Base-by-base conservation (phyloP, 2,888 invertebrate genomes). In the Anoncus sp. region DNA sequence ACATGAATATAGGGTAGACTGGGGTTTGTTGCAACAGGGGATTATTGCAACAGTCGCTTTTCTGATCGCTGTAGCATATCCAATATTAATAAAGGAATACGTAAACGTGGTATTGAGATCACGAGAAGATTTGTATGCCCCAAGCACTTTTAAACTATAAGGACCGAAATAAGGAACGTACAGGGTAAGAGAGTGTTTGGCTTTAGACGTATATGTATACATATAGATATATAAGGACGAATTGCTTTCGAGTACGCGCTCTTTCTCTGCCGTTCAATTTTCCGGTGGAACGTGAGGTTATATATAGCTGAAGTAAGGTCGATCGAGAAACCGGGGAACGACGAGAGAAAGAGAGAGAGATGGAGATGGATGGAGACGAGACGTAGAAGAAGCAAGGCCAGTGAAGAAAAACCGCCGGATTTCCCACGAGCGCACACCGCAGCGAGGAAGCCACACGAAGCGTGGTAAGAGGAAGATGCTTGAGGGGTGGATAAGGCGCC, bases 231-330 rank as follows among this genome's bases (percentile, higher is more conserved):
- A 27, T 55, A 27, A 51, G 62, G 63, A 40, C 66, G 47, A 51
- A 63, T 24, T 24, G 20, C 49, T 45, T n/a, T 24, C 22, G 45
- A 22, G 16, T 31, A 47, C 47, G 57, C 60, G 63, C 73, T 40
- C 65, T 74, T 62, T 65, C 49, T 47, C 51, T 65, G 43, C 53
- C 66, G 81, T 79, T 72, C 75, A 80, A 80, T 81, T 82, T 80
- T 77, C 62, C 77, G 51, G 60, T 70, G 74, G 51, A 22, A 72
- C 73, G 66, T 71, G 71, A 60, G 31, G 5, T 31, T 38, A 43
- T 57, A 49, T 69, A 69, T 45, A 10, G 27, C 40, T n/a, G n/a
- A n/a, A 57, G 53, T 22, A 20, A 57, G 55, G 57, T 47, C 67
- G 62, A 62, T 62, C 72, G 67, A 45, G 18, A 55, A 77, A 67